Base-by-base conservation (phyloP, 1,140 invertebrate species). In the Penaeus indicus region DNA sequence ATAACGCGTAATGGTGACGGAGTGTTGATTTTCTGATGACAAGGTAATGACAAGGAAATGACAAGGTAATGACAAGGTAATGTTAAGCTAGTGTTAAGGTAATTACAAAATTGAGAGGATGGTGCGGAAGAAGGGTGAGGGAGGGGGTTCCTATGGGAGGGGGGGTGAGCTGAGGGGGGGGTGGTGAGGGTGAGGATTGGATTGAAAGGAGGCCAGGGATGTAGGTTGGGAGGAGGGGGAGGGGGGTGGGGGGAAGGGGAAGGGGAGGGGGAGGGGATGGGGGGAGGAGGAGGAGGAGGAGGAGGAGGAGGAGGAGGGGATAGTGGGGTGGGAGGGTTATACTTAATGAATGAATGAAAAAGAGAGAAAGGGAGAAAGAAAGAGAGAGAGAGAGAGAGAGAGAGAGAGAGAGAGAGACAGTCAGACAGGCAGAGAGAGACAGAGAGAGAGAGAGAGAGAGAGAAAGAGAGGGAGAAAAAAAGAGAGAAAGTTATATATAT, bases 401-500 rank as follows among this genome's bases (percentile, higher is more conserved):
- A 67, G 18, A n/a, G 64, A 67, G 27, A 27, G 13, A 22, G 18
- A 13, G 22, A n/a, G 27, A 22, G 64, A 67, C 1, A 67, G 64
- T 22, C 1, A 67, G 18, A 67, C 1, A 67, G 13, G 22, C 1
- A 67, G 18, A 67, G 64, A 67, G 18, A 67, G 64, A 67, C 1
- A 77, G 8, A 77, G n/a, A 77, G 75, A 77, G 75, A 77, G 75
- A 77, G 75, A 77, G 75, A 77, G 10, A 54, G 72, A 16, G 11
- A 54, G 2, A 16, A 16, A 16, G 1, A 54, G 10, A 54, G 1
- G 10, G 16, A 16, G 0, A 16, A 54, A 13, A 13, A 54, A 0
- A 5, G 1, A 54, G 16, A 77, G 72, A 77, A 32, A 77, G 25
- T 32, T 32, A 32, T 32, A 32, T 32, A 32, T 32, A 32, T 32